These are phyloP conservation scores for Cryptoprocta ferox DNA, from an alignment of 2,797 vertebrate genomes.

Conservation along the genomic window DNA sequence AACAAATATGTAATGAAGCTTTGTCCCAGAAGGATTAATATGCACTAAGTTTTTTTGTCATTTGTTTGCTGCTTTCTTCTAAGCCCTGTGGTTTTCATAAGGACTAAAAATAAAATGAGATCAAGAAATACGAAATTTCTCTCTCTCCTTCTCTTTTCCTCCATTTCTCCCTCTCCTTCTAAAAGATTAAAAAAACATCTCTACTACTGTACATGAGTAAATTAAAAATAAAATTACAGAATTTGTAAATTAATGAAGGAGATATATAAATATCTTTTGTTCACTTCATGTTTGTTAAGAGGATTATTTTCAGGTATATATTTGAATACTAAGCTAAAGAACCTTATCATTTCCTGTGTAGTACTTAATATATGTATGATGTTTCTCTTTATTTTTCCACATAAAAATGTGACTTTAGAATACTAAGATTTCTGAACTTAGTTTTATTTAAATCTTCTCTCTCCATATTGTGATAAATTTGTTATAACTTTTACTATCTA, in stretches of 20 bases:
- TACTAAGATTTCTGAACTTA: neutral
- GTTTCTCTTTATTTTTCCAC: neutral
- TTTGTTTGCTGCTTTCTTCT: neutral
- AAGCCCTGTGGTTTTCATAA: neutral
- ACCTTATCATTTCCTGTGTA: neutral
- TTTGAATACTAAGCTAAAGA: neutral
- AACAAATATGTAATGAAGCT: neutral
- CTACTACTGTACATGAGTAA: neutral
- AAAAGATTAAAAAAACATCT: slow-evolving; percentile 16
- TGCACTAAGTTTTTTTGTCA: neutral
- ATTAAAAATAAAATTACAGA: neutral
- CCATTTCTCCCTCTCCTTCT: neutral
- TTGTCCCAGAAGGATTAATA: slow-evolving; percentile 29
- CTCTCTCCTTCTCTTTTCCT: neutral
- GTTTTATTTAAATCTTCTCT: neutral
- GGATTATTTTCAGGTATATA: neutral
- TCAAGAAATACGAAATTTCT: slow-evolving; percentile 37
- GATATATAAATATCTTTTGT: neutral
- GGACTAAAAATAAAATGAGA: slow-evolving; percentile 43
- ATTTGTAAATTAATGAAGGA: neutral
- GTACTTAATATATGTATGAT: neutral
- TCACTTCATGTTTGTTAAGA: neutral
- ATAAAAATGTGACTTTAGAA: neutral
- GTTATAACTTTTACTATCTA: neutral
- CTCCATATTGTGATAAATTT: neutral